Percentiles rank a stretch among this genome's conserved stretches.
Evolutionary conservation across 2,797 vertebrate genomes (phyloP).

Genomic region (Microcaecilia unicolor): DNA sequence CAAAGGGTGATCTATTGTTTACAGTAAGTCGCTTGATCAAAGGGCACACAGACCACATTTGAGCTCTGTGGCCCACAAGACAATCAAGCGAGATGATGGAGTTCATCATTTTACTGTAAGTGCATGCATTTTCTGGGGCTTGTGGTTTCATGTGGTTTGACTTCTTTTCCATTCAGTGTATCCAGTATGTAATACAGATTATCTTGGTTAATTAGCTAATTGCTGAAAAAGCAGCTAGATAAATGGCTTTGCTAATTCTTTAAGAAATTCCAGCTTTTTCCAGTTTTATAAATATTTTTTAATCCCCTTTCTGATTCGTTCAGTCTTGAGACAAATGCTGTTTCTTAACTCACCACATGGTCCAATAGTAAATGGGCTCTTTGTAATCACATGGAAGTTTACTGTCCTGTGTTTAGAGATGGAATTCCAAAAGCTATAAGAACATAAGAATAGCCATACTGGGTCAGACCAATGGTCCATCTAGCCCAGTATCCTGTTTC

Average conservation of each 20-base stretch:
- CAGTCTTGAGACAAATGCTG: too few relatives aligned
- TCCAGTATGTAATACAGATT: background rate
- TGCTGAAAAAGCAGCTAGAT: background rate
- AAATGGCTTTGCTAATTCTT: background rate
- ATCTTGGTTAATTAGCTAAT: background rate
- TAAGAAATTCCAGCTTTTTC: too few relatives aligned
- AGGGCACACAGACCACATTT: background rate
- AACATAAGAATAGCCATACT: too few relatives aligned
- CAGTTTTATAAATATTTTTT: too few relatives aligned
- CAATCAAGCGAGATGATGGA: background rate
- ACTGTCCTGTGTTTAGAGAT: too few relatives aligned
- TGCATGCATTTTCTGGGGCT: background rate
- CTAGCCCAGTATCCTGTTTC: too few relatives aligned
- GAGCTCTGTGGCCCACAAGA: slow-evolving; percentile 6
- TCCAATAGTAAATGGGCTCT: too few relatives aligned
- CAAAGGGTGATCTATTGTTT: background rate
- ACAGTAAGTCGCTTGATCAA: background rate
- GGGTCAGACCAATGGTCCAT: too few relatives aligned
- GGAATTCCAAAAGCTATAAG: too few relatives aligned
- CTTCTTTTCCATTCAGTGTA: background rate
- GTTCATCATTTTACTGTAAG: slow-evolving; percentile 14
- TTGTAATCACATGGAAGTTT: too few relatives aligned
- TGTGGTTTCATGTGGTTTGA: background rate
- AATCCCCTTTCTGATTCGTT: too few relatives aligned
- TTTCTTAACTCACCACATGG: too few relatives aligned